These are phyloP conservation scores for Schizothorax lantsangensis DNA, from an alignment of 2,797 vertebrate species.

Conservation along the genomic window DNA sequence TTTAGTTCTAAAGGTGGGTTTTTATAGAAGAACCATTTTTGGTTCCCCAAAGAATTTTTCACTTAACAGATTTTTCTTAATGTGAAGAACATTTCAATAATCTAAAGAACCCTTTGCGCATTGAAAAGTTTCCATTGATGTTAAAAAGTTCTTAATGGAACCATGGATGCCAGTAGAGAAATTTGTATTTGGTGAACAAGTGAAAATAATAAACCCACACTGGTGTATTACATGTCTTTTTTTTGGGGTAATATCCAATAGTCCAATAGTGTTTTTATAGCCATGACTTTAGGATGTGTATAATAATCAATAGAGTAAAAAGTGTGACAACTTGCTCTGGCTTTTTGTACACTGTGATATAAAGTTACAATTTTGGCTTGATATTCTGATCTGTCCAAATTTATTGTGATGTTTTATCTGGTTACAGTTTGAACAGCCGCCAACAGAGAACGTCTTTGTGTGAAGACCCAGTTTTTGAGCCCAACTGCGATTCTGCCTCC, in stretches of 20 bases:
- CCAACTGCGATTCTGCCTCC: constrained; percentile 7
- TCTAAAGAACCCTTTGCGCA: neutral
- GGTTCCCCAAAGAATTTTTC: too few species aligned
- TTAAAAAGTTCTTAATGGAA: neutral
- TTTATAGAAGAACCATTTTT: neutral
- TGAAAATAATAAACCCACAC: neutral
- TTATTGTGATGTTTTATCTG: neutral
- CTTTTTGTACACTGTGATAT: neutral
- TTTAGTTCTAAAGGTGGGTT: neutral
- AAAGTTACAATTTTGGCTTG: neutral
- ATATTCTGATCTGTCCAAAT: neutral
- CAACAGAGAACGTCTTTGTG: neutral
- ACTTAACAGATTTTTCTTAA: too few species aligned
- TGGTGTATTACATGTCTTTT: neutral
- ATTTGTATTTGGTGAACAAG: neutral
- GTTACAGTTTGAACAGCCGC: constrained; percentile 5
- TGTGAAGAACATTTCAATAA: neutral
- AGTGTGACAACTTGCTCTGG: neutral
- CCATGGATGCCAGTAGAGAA: neutral
- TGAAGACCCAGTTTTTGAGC: constrained; percentile 3
- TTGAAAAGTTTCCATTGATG: neutral
- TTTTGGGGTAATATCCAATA: too few species aligned
- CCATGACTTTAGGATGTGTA: neutral
- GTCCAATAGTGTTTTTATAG: neutral
- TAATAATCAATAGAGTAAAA: neutral